phyloP scores from a whole-genome alignment of 2,797 vertebrate species.

The Dipus sagitta region DNA sequence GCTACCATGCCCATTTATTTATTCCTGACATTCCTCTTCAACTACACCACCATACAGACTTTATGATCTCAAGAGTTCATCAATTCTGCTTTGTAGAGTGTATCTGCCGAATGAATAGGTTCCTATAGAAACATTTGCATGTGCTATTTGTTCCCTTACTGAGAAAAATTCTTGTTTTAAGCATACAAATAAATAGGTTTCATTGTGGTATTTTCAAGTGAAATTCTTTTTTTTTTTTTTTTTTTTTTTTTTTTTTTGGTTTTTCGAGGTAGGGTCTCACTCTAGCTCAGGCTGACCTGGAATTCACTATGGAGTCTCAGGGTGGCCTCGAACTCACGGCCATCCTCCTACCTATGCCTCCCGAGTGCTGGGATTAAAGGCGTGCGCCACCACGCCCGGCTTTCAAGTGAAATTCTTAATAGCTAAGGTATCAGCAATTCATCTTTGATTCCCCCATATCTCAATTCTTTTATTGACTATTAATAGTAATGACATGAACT shows the following conservation, averaged over 20 bases:
- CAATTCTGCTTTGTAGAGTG: background rate
- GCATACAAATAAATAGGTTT: too few relatives aligned
- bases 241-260: too few relatives aligned
- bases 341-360: too few relatives aligned
- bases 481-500: background rate
- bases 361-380: too few relatives aligned
- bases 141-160: conserved; percentile 15
- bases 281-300: too few relatives aligned
- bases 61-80: background rate
- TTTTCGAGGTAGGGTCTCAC: too few relatives aligned
- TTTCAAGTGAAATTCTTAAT: conserved; percentile 1
- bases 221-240: background rate
- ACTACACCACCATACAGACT: background rate
- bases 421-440: conserved; percentile 26
- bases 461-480: background rate
- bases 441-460: background rate
- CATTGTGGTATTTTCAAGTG: too few relatives aligned
- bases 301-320: too few relatives aligned
- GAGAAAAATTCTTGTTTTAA: background rate
- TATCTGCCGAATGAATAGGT: background rate
- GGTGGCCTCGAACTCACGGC: too few relatives aligned
- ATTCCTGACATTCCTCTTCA: background rate
- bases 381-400: too few relatives aligned
- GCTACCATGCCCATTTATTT: too few relatives aligned
- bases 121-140: background rate